A percentile compares a stretch with the other conserved stretches of the same genome.
These are phyloP conservation scores for Drosophila orena DNA, from an alignment of 1,140 invertebrate genomes.

Conservation along the genomic window DNA sequence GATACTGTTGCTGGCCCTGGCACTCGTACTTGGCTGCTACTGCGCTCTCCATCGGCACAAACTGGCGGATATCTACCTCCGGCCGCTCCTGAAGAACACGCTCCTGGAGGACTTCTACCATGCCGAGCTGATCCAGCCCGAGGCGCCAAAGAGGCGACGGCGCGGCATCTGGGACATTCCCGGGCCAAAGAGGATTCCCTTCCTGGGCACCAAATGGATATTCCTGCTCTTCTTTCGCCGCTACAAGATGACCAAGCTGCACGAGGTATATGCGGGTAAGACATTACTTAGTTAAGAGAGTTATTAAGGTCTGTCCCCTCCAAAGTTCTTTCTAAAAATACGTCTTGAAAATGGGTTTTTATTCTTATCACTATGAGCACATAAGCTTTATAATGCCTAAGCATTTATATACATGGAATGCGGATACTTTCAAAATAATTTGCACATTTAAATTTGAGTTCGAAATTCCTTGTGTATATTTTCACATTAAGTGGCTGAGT, in stretches of 20 bases:
- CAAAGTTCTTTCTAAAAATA: too few species aligned
- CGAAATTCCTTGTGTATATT: too few species aligned
- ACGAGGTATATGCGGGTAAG: constrained; percentile 92
- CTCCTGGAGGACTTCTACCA: constrained; percentile 71
- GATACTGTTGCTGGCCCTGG: constrained; percentile 78
- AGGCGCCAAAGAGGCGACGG: constrained; percentile 21
- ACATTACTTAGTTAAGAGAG: background rate
- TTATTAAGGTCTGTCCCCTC: background rate
- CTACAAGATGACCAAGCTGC: constrained; percentile 90
- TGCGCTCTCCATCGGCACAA: constrained; percentile 74
- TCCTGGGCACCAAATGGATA: constrained; percentile 92
- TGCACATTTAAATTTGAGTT: too few species aligned
- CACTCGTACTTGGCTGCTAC: constrained; percentile 76
- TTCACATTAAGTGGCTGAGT: too few species aligned
- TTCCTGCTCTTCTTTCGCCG: constrained; percentile 88
- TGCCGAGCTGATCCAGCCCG: constrained; percentile 61
- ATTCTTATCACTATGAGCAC: background rate
- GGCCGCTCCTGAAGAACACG: constrained; percentile 66
- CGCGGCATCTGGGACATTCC: constrained; percentile 87
- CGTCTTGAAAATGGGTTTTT: too few species aligned
- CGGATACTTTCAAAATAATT: too few species aligned
- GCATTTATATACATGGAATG: too few species aligned
- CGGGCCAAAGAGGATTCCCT: constrained; percentile 90
- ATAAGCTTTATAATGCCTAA: too few species aligned
- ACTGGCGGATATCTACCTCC: constrained; percentile 62